A percentile compares a stretch with the other conserved stretches of the same genome.
phyloP scores from a whole-genome alignment of 2,797 vertebrate species.

The Danio choprae region DNA sequence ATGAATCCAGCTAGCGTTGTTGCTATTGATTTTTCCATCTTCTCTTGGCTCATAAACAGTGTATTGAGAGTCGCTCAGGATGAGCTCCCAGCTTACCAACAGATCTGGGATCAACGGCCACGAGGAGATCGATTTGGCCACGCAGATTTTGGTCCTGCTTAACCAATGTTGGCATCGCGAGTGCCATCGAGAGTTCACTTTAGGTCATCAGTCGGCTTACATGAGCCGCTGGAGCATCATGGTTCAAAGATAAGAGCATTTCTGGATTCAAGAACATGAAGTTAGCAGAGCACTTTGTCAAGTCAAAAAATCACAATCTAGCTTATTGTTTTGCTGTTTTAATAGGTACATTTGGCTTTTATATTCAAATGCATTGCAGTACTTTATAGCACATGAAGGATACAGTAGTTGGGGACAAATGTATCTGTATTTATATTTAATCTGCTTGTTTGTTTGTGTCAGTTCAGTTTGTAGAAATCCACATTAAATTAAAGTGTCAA shows the following conservation, averaged over 20 bases:
- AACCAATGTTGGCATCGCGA: slow-evolving; percentile 10
- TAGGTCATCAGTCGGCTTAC: slow-evolving; percentile 4
- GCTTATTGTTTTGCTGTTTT: neutral
- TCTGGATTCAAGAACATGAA: neutral
- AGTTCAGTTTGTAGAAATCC: too few species aligned
- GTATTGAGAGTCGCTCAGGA: slow-evolving; percentile 44
- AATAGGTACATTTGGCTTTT: neutral
- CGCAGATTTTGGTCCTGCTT: slow-evolving; percentile 36
- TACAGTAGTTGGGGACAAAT: too few species aligned
- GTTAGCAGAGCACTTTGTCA: neutral
- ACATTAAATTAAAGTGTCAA: too few species aligned
- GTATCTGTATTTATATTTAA: too few species aligned
- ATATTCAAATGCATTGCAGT: neutral
- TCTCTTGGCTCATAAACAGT: slow-evolving; percentile 58
- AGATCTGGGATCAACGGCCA: slow-evolving; percentile 49
- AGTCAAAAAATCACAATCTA: neutral
- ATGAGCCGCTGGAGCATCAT: slow-evolving; percentile 9
- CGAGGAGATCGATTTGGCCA: slow-evolving; percentile 43
- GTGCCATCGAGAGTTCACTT: slow-evolving; percentile 23
- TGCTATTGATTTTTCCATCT: slow-evolving; percentile 61
- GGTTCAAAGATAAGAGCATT: slow-evolving; percentile 1
- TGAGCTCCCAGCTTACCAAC: slow-evolving; percentile 56
- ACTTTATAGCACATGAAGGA: too few species aligned
- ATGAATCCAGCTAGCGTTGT: slow-evolving; percentile 56
- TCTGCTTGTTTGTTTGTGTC: too few species aligned